Evolutionary conservation across 2,797 vertebrate genomes (phyloP).

Genomic region (Nyctibius grandis): DNA sequence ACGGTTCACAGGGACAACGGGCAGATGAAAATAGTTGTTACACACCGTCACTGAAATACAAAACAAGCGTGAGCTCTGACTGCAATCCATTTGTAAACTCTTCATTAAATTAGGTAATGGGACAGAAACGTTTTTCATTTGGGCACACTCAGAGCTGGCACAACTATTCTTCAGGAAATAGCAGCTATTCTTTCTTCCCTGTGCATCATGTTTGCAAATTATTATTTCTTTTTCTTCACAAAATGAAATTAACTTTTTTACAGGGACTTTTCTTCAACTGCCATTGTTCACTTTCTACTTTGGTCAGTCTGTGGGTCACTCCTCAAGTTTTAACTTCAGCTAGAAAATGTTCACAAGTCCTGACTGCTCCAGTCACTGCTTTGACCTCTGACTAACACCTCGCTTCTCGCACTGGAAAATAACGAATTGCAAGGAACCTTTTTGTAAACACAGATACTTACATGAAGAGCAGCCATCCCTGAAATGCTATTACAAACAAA

Average conservation of each 20-base stretch:
- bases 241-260: background rate
- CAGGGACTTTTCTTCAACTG: background rate
- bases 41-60: background rate
- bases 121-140: background rate
- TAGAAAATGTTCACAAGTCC: background rate
- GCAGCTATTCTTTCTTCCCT: background rate
- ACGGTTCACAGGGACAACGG: background rate
- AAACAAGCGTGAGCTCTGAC: background rate
- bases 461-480: background rate
- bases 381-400: constrained; percentile 23
- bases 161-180: background rate
- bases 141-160: background rate
- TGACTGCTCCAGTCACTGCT: background rate
- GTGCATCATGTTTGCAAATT: background rate
- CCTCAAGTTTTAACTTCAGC: background rate
- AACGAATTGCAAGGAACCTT: background rate
- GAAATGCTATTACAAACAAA: background rate
- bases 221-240: background rate
- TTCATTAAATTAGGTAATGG: background rate
- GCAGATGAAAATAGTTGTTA: no score
- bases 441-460: background rate
- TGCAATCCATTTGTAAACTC: fast-evolving
- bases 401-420: background rate
- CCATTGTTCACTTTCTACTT: background rate
- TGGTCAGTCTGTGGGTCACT: background rate